Evolutionary conservation across 2,888 invertebrate species (phyloP).

Genomic region (Euzophera pinguis): DNA sequence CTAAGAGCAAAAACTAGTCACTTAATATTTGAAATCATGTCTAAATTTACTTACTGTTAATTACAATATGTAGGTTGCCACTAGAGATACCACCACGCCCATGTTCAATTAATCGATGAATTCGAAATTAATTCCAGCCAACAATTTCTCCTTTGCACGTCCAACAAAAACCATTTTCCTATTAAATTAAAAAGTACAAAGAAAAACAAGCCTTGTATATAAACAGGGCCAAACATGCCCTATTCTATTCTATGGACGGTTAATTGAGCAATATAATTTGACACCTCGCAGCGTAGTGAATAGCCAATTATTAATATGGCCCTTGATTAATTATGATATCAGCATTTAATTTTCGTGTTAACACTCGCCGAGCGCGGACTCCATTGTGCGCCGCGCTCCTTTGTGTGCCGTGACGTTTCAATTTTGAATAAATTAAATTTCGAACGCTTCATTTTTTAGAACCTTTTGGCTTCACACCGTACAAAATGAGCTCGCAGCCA

Average conservation of each 20-base stretch:
- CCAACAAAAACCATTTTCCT: conserved; percentile 4
- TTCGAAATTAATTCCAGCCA: conserved; percentile 20
- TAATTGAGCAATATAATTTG: conserved; percentile 79
- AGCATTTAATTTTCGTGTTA: conserved; percentile 80
- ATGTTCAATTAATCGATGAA: not conserved
- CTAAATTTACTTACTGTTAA: too few relatives aligned
- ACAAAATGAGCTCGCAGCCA: conserved; percentile 66
- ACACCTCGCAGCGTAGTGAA: conserved; percentile 76
- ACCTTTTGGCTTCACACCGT: conserved; percentile 46
- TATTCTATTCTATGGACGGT: conserved; percentile 70
- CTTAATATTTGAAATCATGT: too few relatives aligned
- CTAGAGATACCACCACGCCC: not conserved
- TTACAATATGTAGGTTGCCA: too few relatives aligned
- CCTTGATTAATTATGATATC: conserved; percentile 80
- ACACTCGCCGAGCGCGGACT: conserved; percentile 60
- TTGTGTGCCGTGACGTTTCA: conserved; percentile 78
- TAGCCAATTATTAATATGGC: conserved; percentile 79
- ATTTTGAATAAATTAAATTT: conserved; percentile 81
- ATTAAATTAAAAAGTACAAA: conserved; percentile 15
- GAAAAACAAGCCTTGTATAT: conserved; percentile 35
- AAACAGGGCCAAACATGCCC: conserved; percentile 62
- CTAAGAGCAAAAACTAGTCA: too few relatives aligned
- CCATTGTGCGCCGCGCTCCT: conserved; percentile 69
- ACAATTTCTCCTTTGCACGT: not conserved
- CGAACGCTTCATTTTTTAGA: conserved; percentile 76